These are phyloP conservation scores for Paragorgia papillata DNA, from an alignment of 92 coral and sea anemone species.

Conservation along the genomic window DNA sequence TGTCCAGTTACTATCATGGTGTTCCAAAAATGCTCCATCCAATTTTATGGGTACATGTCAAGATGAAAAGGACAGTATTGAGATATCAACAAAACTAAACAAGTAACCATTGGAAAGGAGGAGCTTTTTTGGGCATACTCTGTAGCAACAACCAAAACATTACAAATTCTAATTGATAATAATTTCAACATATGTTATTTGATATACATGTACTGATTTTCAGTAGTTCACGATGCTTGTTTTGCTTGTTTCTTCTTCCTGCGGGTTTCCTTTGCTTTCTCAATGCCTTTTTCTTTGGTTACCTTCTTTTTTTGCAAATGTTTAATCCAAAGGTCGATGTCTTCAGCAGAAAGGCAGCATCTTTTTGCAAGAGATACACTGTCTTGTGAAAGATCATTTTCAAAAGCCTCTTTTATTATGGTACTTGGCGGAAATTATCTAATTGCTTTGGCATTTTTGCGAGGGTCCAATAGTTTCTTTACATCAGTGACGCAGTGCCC, in stretches of 20 bases:
- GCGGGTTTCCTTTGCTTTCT: constrained; percentile 60
- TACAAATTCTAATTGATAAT: neutral
- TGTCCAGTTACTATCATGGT: neutral
- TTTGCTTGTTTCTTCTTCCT: constrained; percentile 35
- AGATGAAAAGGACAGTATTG: too few species aligned
- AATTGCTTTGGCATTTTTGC: constrained; percentile 51
- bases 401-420: constrained; percentile 60
- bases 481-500: constrained; percentile 71
- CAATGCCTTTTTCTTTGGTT: constrained; percentile 43
- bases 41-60: too few species aligned
- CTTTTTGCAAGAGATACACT: constrained; percentile 47
- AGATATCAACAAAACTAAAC: too few species aligned
- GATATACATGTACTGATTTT: constrained; percentile 9
- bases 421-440: constrained; percentile 54
- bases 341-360: constrained; percentile 58
- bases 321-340: constrained; percentile 51
- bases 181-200: constrained; percentile 12
- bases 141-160: neutral
- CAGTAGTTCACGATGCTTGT: constrained; percentile 10
- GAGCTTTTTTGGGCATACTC: too few species aligned
- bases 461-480: constrained; percentile 47
- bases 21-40: too few species aligned
- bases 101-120: too few species aligned
- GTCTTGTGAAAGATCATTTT: constrained; percentile 29
- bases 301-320: constrained; percentile 52